Evolutionary conservation across 2,888 invertebrate genomes (phyloP), one percentile per base, ranked within the genome.

Genomic region (Pycnomerus fuliginosus): DNA sequence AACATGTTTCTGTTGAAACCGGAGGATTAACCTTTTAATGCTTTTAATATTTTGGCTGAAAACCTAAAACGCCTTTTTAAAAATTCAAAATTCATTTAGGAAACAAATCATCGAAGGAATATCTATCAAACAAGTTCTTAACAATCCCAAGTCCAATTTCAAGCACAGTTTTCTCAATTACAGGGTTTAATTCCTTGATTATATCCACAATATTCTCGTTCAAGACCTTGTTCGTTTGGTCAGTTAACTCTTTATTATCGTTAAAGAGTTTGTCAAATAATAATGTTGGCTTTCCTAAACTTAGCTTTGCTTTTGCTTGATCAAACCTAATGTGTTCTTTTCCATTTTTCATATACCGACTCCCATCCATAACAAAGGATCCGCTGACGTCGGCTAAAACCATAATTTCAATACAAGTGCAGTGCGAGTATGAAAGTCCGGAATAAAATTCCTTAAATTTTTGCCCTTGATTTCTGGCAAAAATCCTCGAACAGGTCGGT

Each of bases 191-290:
- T 52, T 87, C 85, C 3, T 78, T 78, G 0, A 81, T 74, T 2
- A 87, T 70, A 8, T 74, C 74, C 53, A 78, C 74, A 82, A 85
- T 85, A 64, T 87, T 86, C 16, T 85, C 82, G 60, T 87, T 87
- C 7, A 87, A 69, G 59, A 85, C 83, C 17, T 75, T 70, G 62
- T 87, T 87, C 78, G 86, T 82, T 2, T 81, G 77, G 2, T 77
- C 72, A 12, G 83, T 84, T 71, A 68, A 3, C 24, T 74, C 71
- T 43, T 84, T 80, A 31, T 64, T 61, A 1, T 82, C 82, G 22
- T 83, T 80, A 56, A 86, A 85, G 1, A 87, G 72, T 65, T 84
- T 80, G 7, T 81, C 80, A 33, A 87, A 70, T 42, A 80, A 73
- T 49, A 87, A 71, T 11, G 76, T 70, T 1, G 81, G 82, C 25